phyloP scores from a whole-genome alignment of 2,797 vertebrate species.

The Acanthurus leucopareius region DNA sequence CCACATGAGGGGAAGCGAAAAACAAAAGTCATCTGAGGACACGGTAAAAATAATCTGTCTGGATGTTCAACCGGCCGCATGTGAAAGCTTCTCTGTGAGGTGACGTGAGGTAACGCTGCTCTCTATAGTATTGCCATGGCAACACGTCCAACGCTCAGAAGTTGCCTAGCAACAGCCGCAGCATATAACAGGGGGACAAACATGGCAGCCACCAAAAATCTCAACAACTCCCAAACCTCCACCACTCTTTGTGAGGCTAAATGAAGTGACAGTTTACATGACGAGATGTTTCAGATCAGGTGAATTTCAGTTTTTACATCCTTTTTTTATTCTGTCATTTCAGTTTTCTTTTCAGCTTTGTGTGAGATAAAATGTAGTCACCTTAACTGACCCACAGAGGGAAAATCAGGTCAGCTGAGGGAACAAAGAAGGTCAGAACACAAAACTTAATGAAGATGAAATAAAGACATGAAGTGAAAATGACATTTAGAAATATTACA shows the following conservation, averaged over 20 bases:
- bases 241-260: neutral
- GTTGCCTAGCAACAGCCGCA: conserved; percentile 66
- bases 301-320: no score
- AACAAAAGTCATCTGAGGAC: no score
- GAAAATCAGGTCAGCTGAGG: conserved; percentile 2
- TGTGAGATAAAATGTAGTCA: neutral
- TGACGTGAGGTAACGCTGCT: no score
- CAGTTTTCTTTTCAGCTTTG: neutral
- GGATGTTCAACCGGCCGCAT: no score
- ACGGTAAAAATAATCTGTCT: no score
- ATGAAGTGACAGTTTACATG: neutral
- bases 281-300: neutral
- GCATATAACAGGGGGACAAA: conserved; percentile 6
- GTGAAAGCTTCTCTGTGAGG: no score
- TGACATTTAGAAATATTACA: no score
- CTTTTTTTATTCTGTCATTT: neutral
- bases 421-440: neutral
- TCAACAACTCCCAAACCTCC: neutral
- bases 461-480: no score
- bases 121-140: conserved; percentile 40
- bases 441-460: no score
- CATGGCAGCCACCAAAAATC: conserved; percentile 9
- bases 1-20: no score
- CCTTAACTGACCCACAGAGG: neutral
- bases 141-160: conserved; percentile 54